Evolutionary conservation across 2,888 invertebrate genomes (phyloP).

Genomic region (Sesamia inferens): DNA sequence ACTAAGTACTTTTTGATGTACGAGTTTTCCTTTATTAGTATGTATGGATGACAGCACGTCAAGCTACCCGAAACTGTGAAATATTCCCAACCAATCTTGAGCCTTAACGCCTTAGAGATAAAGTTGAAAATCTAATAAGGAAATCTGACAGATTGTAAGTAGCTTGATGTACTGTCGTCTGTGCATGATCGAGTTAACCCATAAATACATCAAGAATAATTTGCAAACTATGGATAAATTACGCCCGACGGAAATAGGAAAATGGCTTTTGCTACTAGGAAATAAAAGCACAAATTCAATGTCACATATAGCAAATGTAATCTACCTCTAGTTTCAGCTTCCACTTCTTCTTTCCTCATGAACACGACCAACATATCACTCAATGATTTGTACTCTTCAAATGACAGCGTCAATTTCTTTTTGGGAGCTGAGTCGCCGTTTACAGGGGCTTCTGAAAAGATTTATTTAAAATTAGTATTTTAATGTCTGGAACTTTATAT

Average conservation of each 20-base stretch:
- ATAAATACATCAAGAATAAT: not conserved
- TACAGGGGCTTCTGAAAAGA: conserved; percentile 70
- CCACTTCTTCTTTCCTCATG: conserved; percentile 95
- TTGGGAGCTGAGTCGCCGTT: conserved; percentile 88
- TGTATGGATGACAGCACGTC: too few species aligned
- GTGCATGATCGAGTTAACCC: too few species aligned
- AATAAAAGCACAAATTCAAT: not conserved
- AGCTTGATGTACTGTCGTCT: too few species aligned
- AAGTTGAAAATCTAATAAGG: too few species aligned
- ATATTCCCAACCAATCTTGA: too few species aligned
- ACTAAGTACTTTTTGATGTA: too few species aligned
- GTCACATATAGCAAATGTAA: not conserved
- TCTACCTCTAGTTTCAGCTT: conserved; percentile 91
- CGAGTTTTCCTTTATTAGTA: too few species aligned
- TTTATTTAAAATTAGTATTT: not conserved
- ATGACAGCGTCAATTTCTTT: conserved; percentile 95
- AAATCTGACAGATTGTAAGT: too few species aligned
- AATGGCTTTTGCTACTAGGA: not conserved
- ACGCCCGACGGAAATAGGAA: not conserved
- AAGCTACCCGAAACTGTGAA: too few species aligned
- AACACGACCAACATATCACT: conserved; percentile 97
- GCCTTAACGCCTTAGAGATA: too few species aligned
- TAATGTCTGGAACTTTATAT: not conserved
- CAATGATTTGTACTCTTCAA: conserved; percentile 97
- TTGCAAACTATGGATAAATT: not conserved